Evolutionary conservation across 2,113 vertebrate genomes (phyloP).

Genomic region (Eupsittula cactorum): DNA sequence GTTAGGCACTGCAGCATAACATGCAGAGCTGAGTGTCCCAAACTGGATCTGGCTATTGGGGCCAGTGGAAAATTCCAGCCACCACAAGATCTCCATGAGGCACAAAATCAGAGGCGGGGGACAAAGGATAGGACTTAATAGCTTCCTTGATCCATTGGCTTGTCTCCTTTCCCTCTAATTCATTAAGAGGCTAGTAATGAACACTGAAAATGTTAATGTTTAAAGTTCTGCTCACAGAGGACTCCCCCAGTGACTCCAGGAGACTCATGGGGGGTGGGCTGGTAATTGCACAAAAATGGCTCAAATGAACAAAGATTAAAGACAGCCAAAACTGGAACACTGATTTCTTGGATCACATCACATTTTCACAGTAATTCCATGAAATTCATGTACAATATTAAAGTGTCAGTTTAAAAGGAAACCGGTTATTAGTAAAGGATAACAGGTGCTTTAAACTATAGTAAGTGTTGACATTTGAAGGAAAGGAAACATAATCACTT

Average conservation of each 20-base stretch:
- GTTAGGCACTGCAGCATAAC: accelerated
- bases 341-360: constrained; percentile 64
- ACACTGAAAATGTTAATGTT: neutral
- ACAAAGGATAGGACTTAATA: neutral
- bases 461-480: constrained; percentile 75
- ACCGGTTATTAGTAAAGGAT: constrained; percentile 78
- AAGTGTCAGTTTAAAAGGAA: constrained; percentile 79
- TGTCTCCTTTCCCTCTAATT: neutral
- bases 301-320: neutral
- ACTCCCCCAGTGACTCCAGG: neutral
- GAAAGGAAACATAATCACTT: constrained; percentile 73
- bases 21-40: neutral
- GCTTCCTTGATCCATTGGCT: neutral
- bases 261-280: neutral
- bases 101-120: neutral
- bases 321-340: constrained; percentile 29
- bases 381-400: constrained; percentile 75
- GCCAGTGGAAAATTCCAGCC: neutral
- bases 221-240: neutral
- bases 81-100: neutral
- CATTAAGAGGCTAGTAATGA: neutral
- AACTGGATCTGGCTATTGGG: neutral
- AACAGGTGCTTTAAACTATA: constrained; percentile 76
- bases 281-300: neutral
- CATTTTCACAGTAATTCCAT: constrained; percentile 69